These are phyloP conservation scores for Pipistrellus pipistrellus DNA, from an alignment of 2,797 vertebrate genomes.

Conservation along the genomic window DNA sequence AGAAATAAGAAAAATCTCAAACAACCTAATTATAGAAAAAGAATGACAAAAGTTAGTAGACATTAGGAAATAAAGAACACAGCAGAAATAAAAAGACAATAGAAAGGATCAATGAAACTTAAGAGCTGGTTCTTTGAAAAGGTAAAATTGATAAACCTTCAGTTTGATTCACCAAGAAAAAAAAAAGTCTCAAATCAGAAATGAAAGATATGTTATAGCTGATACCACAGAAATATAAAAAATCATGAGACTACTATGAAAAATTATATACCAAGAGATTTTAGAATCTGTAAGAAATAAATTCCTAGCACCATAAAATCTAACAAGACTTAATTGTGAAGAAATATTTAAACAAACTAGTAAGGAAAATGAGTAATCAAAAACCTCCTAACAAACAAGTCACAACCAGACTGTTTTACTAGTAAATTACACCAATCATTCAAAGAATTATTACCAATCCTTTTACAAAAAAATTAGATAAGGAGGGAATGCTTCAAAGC, in stretches of 20 bases:
- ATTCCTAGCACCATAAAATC: too few relatives aligned
- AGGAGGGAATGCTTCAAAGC: background rate
- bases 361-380: background rate
- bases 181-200: background rate
- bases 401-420: background rate
- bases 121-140: background rate
- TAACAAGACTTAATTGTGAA: too few relatives aligned
- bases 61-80: background rate
- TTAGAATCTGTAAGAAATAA: too few relatives aligned
- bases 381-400: background rate
- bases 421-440: background rate
- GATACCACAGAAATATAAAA: background rate
- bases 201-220: background rate
- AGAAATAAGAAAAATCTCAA: background rate
- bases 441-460: background rate
- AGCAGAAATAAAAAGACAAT: background rate
- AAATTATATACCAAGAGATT: background rate
- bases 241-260: background rate
- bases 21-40: background rate
- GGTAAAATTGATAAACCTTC: background rate
- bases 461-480: background rate
- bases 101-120: background rate
- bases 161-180: background rate
- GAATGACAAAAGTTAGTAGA: background rate
- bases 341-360: too few relatives aligned